Conservation (phyloP, 2,888 invertebrate species). For the Tubiluchus corallicola region DNA sequence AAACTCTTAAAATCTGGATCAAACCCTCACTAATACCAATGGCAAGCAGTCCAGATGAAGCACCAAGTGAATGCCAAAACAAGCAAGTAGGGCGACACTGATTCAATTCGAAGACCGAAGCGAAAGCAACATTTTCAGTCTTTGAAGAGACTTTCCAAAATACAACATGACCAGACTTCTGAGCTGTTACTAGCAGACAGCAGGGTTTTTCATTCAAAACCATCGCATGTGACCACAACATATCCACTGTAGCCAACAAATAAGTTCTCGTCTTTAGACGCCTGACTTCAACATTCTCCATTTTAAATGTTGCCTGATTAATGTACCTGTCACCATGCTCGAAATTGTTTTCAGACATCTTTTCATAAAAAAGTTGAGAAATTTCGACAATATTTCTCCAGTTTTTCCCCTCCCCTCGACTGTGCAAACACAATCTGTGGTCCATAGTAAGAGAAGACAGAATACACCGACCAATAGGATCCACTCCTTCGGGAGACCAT, state of each 20-base stretch:
- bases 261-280: constrained; percentile 1
- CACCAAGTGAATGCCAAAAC: not conserved
- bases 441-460: not conserved
- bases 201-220: not conserved
- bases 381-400: not conserved
- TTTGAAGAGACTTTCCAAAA: not conserved
- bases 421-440: not conserved
- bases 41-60: not conserved
- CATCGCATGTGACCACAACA: not conserved
- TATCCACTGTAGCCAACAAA: not conserved
- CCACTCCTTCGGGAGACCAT: not conserved
- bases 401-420: not conserved
- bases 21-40: not conserved
- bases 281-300: not conserved
- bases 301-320: not conserved
- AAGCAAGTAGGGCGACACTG: not conserved
- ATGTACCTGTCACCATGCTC: not conserved
- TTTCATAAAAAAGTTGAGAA: not conserved
- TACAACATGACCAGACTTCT: constrained; percentile 3
- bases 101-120: not conserved
- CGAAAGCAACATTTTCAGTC: not conserved
- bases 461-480: not conserved
- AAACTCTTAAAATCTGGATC: no score
- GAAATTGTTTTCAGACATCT: not conserved
- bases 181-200: constrained; percentile 1